Evolutionary conservation across 2,797 vertebrate species (phyloP).

Genomic region (Lepidocolaptes lacrymiger): DNA sequence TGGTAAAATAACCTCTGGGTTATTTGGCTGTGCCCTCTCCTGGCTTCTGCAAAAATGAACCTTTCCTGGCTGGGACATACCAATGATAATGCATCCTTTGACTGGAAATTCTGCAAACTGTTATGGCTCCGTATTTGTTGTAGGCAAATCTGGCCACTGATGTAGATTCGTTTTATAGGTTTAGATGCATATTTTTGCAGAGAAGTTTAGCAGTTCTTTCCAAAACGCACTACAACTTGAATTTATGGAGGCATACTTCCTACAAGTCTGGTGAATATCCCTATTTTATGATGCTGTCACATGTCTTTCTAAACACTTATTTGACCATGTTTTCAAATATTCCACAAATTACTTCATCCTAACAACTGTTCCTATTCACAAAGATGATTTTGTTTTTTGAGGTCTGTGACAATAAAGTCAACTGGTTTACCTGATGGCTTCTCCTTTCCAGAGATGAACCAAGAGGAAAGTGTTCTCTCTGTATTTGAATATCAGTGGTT

Average conservation of each 20-base stretch:
- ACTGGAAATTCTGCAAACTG: background rate
- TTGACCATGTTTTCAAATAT: background rate
- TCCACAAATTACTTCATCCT: background rate
- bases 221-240: background rate
- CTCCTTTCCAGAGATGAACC: background rate
- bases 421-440: background rate
- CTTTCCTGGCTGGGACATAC: background rate
- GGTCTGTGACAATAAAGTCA: background rate
- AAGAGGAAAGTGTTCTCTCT: background rate
- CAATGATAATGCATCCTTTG: fast-evolving
- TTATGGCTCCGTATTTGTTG: background rate
- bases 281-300: background rate
- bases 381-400: background rate
- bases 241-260: background rate
- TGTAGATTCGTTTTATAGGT: background rate
- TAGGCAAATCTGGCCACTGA: background rate
- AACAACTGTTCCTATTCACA: background rate
- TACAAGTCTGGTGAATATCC: background rate
- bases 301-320: background rate
- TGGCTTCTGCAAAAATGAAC: background rate
- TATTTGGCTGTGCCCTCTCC: background rate
- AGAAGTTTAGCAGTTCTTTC: background rate
- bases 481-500: background rate
- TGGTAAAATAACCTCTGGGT: background rate
- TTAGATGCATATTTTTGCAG: background rate